Conservation (phyloP, 2,113 vertebrate species). For the Cepphus grylle region DNA sequence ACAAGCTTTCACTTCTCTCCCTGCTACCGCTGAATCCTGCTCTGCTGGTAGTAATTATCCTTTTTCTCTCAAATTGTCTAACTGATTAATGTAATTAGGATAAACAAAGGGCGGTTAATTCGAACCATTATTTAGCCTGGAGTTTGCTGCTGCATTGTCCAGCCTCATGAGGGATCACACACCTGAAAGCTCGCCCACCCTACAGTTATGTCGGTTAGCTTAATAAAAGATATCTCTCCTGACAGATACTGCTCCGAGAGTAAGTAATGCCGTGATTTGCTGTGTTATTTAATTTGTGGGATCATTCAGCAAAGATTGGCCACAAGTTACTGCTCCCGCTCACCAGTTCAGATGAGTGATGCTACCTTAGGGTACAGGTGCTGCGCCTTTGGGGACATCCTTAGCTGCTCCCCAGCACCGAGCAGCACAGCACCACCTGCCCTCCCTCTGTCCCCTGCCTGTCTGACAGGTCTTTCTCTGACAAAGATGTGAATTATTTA, state of each 20-base stretch:
- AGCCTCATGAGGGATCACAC: neutral
- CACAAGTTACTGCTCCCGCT: neutral
- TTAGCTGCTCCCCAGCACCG: neutral
- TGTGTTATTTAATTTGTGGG: neutral
- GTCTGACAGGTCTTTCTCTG: neutral
- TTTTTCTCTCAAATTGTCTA: slow-evolving; percentile 11
- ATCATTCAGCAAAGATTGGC: neutral
- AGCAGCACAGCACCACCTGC: neutral
- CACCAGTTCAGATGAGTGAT: neutral
- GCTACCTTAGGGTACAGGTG: neutral
- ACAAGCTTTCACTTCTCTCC: slow-evolving; percentile 15
- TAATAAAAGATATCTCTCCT: neutral
- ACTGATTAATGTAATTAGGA: slow-evolving; percentile 38
- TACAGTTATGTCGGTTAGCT: neutral
- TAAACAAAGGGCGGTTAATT: slow-evolving; percentile 32
- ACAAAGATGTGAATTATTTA: neutral
- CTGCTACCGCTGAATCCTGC: neutral
- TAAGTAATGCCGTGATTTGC: neutral
- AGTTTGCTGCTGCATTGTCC: neutral
- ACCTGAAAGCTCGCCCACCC: neutral
- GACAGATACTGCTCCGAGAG: neutral
- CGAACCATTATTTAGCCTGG: neutral
- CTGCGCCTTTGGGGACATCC: neutral
- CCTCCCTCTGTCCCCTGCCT: neutral
- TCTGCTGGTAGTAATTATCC: slow-evolving; percentile 6